A percentile compares a stretch with the other conserved stretches of the same genome.
Evolutionary conservation across 1,140 invertebrate species (phyloP).

Genomic region (Neelides sp.): DNA sequence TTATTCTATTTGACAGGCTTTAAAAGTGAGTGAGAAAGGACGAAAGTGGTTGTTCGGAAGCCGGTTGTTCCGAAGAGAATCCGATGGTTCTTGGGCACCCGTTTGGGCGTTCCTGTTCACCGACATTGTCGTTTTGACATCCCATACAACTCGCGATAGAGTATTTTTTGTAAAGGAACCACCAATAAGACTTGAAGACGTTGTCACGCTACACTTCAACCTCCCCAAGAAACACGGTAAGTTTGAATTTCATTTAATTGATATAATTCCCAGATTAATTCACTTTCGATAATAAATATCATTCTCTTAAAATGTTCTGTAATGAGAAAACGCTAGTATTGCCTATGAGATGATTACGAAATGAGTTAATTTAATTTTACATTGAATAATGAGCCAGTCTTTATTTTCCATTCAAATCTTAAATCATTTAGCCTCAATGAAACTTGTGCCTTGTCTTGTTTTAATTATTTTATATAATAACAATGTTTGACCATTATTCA

Average conservation of each 20-base stretch:
- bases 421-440: too few species aligned
- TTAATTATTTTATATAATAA: too few species aligned
- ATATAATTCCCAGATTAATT: too few species aligned
- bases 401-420: too few species aligned
- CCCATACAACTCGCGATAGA: conserved; percentile 27
- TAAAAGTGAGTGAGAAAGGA: conserved; percentile 29
- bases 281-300: too few species aligned
- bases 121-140: conserved; percentile 23
- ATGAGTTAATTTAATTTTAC: too few species aligned
- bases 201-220: conserved; percentile 30
- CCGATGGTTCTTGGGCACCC: conserved; percentile 26
- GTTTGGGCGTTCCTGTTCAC: conserved; percentile 30
- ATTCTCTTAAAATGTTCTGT: too few species aligned
- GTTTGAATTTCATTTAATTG: conserved; percentile 1
- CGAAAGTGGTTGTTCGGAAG: conserved; percentile 29
- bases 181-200: conserved; percentile 26
- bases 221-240: conserved; percentile 26
- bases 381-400: too few species aligned
- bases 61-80: conserved; percentile 21
- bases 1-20: conserved; percentile 13
- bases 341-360: too few species aligned
- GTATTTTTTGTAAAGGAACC: conserved; percentile 29
- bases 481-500: too few species aligned
- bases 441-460: too few species aligned
- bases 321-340: too few species aligned